Base-by-base conservation (phyloP, 2,797 vertebrate species). In the Phylloscopus collybita region DNA sequence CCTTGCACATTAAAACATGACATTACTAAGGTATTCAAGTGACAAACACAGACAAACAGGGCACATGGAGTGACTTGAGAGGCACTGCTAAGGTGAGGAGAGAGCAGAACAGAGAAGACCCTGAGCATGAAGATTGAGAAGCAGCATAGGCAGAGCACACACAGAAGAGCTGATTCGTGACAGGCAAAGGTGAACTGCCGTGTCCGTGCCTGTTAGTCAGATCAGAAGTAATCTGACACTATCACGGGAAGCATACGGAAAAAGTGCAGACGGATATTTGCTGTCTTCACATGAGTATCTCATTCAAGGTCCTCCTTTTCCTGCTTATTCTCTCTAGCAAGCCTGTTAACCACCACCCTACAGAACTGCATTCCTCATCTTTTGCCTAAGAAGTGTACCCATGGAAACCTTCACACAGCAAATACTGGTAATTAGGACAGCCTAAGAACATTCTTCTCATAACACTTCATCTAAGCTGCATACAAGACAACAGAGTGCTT, bases 331-430 rank as follows among this genome's bases (percentile, higher is more conserved):
- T 79, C 40, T 66, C 47, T 45, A 73, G 78, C 6, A 60, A 91
- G 60, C 36, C 81, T 70, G 36, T 62, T 90, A 2, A 66, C 70
- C 34, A 42, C 57, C 61, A 80, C 29, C 45, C 45, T 40, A 74
- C 25, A 75, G 65, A 90, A 88, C 0, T 56, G 64, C 67, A 60
- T n/a, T 94, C 45, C 67, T 85, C 51, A 45, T 78, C 71, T 91
- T 92, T 50, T 64, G 38, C 72, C 53, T 87, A 85, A 49, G 9
- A 86, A 75, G 44, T 27, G 91, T 92, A 76, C 84, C 86, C 81
- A 92, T 45, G 62, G 90, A 94, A 95, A 94, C 54, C 36, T 74
- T 61, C 80, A 74, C 59, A 49, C 6, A 54, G 85, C 61, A 84
- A 86, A 82, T 34, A 49, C 49, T 51, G 70, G 36, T 53, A 78